These are phyloP conservation scores for Numenius arquata DNA, from an alignment of 2,113 vertebrate genomes.

Conservation along the genomic window DNA sequence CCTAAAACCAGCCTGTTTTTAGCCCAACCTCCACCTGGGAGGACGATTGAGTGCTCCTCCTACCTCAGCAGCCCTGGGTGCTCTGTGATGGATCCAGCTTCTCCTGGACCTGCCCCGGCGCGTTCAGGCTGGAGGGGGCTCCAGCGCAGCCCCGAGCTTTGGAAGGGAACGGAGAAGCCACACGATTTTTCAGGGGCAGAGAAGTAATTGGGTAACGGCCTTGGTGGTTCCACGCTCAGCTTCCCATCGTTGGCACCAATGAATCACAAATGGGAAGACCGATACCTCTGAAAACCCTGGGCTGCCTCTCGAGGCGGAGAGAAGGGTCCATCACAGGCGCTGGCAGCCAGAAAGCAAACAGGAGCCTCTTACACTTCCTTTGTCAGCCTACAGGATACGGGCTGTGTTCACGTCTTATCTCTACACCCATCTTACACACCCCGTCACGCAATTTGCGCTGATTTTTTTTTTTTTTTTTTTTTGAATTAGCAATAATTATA, in stretches of 20 bases:
- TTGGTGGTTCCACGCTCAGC: background rate
- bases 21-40: rapidly evolving
- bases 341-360: conserved; percentile 38
- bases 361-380: background rate
- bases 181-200: background rate
- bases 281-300: conserved; percentile 6
- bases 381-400: background rate
- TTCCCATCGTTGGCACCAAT: background rate
- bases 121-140: background rate
- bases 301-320: background rate
- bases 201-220: background rate
- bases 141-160: background rate
- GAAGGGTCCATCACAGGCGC: background rate
- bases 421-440: background rate
- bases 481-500: conserved; percentile 19
- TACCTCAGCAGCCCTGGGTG: background rate
- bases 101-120: background rate
- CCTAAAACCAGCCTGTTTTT: background rate
- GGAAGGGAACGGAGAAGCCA: background rate
- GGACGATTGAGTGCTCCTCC: rapidly evolving
- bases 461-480: background rate
- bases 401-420: background rate
- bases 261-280: background rate
- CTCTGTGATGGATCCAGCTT: rapidly evolving
- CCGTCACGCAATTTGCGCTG: background rate